These are phyloP conservation scores for Calephelis virginiensis DNA, from an alignment of 1,140 invertebrate species.

Conservation along the genomic window DNA sequence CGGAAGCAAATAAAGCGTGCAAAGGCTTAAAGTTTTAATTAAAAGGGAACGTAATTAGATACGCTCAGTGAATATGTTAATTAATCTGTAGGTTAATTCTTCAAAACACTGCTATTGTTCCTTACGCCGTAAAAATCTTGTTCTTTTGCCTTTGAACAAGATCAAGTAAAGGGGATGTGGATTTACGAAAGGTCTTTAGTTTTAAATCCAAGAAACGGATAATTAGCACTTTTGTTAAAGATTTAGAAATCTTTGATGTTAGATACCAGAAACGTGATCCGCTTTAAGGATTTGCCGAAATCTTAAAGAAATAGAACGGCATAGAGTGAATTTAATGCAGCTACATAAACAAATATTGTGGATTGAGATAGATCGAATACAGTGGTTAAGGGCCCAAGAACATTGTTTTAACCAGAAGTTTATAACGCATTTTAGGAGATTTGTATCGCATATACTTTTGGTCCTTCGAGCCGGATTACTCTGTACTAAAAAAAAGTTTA, in stretches of 20 bases:
- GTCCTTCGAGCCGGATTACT: too few species aligned
- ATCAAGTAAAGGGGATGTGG: slow-evolving; percentile 26
- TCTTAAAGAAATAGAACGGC: too few species aligned
- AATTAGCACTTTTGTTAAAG: slow-evolving; percentile 3
- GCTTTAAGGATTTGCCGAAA: too few species aligned
- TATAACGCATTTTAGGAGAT: too few species aligned
- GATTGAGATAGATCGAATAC: too few species aligned
- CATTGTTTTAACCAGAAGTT: too few species aligned
- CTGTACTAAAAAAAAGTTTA: too few species aligned
- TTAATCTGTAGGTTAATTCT: slow-evolving; percentile 70
- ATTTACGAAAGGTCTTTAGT: slow-evolving; percentile 10
- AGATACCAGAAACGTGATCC: not conserved
- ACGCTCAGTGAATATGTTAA: slow-evolving; percentile 71
- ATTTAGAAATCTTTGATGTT: slow-evolving; percentile 6
- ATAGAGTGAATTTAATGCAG: too few species aligned
- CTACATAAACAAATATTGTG: too few species aligned
- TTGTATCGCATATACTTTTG: too few species aligned
- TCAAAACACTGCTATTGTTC: slow-evolving; percentile 71
- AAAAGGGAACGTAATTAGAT: slow-evolving; percentile 68
- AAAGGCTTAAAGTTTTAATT: slow-evolving; percentile 68
- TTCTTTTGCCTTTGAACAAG: slow-evolving; percentile 36
- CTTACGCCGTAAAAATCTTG: slow-evolving; percentile 56
- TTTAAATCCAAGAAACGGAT: slow-evolving; percentile 7
- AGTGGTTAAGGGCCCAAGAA: too few species aligned
- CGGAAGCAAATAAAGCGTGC: slow-evolving; percentile 64